Conservation (phyloP, 2,888 invertebrate species). For the Sicus ferrugineus region DNA sequence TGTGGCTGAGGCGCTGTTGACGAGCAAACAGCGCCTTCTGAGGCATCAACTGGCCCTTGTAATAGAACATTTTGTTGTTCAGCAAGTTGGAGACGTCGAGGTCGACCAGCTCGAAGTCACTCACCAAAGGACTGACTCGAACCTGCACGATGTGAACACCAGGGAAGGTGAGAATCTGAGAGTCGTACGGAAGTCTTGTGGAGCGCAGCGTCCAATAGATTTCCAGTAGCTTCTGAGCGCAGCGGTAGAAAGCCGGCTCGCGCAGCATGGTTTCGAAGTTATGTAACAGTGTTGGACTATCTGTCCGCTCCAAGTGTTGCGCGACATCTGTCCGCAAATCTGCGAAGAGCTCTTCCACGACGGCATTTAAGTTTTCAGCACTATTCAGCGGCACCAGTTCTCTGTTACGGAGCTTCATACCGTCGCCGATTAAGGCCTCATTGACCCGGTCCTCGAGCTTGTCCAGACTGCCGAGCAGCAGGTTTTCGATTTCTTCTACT, state of each 20-base stretch:
- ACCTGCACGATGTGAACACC: conserved; percentile 71
- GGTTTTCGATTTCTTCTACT: not conserved
- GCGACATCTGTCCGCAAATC: not conserved
- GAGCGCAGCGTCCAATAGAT: conserved; percentile 69
- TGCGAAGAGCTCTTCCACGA: conserved; percentile 13
- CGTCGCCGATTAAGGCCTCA: not conserved
- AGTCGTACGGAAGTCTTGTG: conserved; percentile 66
- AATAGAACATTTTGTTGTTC: conserved; percentile 40
- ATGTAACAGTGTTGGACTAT: conserved; percentile 62
- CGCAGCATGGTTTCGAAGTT: conserved; percentile 71
- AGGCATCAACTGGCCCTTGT: conserved; percentile 41
- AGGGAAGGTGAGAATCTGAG: conserved; percentile 66
- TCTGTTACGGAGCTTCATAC: conserved; percentile 32
- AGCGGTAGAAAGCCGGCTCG: conserved; percentile 74
- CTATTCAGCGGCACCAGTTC: conserved; percentile 34
- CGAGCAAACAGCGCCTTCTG: conserved; percentile 60
- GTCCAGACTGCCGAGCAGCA: not conserved
- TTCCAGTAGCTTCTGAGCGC: conserved; percentile 69
- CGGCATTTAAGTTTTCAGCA: conserved; percentile 34
- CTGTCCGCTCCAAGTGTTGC: not conserved
- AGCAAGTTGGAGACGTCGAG: conserved; percentile 66
- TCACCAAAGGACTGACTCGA: conserved; percentile 71
- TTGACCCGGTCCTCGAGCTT: not conserved
- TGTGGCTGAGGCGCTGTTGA: conserved; percentile 74
- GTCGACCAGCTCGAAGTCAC: conserved; percentile 72